Percentiles rank a stretch among this genome's conserved stretches.
Conservation (phyloP, 2,888 invertebrate genomes). For the Acleris literana region DNA sequence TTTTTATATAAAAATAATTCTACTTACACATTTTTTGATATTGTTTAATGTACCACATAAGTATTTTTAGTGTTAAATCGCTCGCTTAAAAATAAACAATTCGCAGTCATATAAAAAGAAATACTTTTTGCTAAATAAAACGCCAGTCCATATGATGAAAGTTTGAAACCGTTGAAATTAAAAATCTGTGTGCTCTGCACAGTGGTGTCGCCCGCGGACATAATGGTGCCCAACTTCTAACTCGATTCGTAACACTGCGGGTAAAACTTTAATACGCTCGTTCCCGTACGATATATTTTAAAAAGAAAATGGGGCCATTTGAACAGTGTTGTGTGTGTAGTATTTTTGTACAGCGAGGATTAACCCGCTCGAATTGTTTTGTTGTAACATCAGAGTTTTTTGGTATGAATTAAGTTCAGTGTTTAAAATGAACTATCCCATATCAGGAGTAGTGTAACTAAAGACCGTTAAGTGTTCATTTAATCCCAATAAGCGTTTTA, state of each 20-base stretch:
- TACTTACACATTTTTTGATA: too few species aligned
- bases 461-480: too few species aligned
- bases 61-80: too few species aligned
- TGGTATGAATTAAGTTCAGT: too few species aligned
- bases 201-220: conserved; percentile 48
- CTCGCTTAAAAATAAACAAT: too few species aligned
- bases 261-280: conserved; percentile 57
- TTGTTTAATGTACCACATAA: too few species aligned
- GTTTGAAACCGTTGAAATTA: conserved; percentile 3
- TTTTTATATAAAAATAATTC: too few species aligned
- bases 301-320: background rate
- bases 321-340: background rate
- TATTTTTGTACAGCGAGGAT: background rate
- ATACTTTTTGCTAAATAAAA: background rate
- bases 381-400: background rate
- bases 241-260: conserved; percentile 53
- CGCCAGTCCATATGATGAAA: background rate
- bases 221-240: conserved; percentile 55
- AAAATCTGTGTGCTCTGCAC: conserved; percentile 43
- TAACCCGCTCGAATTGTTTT: background rate
- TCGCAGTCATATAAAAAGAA: too few species aligned
- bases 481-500: too few species aligned
- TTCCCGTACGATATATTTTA: background rate
- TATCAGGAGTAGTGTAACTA: too few species aligned
- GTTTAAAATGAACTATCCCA: too few species aligned